Evolutionary conservation across 2,888 invertebrate species (phyloP).

Genomic region (Lottia gigantea): DNA sequence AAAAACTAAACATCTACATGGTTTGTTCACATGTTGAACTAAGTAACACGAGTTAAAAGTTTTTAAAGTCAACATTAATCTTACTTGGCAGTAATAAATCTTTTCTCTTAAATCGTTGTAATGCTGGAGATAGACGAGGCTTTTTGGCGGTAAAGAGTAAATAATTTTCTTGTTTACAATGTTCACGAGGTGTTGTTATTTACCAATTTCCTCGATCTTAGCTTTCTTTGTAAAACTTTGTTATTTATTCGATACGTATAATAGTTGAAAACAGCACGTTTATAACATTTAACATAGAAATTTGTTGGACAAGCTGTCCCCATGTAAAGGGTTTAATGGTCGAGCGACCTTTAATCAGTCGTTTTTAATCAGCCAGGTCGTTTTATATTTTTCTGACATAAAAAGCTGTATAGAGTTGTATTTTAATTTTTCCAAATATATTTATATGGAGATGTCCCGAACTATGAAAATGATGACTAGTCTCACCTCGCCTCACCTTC

Average conservation of each 20-base stretch:
- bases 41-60: too few relatives aligned
- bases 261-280: conserved; percentile 1
- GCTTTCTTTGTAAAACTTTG: not conserved
- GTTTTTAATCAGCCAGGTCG: too few relatives aligned
- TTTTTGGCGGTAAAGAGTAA: not conserved
- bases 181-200: conserved; percentile 11
- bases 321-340: not conserved
- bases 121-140: conserved; percentile 1
- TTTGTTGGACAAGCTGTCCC: not conserved
- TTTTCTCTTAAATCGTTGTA: not conserved
- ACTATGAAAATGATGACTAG: too few relatives aligned
- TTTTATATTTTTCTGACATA: too few relatives aligned
- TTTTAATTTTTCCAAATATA: too few relatives aligned
- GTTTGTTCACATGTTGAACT: too few relatives aligned
- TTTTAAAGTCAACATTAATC: not conserved
- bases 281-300: conserved; percentile 1
- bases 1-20: too few relatives aligned
- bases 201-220: conserved; percentile 2
- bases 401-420: too few relatives aligned
- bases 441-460: too few relatives aligned
- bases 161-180: conserved; percentile 10
- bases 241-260: conserved; percentile 4
- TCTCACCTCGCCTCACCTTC: too few relatives aligned
- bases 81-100: not conserved
- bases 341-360: not conserved